A percentile compares a stretch with the other conserved stretches of the same genome.
Conservation (phyloP, 2,888 invertebrate species). For the Heliconius ismenius region DNA sequence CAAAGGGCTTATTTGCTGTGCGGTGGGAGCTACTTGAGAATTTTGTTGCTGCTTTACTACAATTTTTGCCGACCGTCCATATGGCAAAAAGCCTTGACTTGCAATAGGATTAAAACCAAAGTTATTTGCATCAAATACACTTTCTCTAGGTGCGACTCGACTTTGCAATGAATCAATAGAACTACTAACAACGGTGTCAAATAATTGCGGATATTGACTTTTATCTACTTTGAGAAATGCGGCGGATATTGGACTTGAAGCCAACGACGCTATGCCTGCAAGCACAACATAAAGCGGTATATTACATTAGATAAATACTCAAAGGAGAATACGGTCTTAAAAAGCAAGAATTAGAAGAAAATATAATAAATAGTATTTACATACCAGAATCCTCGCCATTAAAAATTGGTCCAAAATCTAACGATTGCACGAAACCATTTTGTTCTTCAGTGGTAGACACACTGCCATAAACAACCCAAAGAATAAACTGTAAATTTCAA, state of each 20-base stretch:
- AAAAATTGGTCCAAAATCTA: conserved; percentile 82
- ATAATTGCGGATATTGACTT: conserved; percentile 72
- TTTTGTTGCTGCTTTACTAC: conserved; percentile 56
- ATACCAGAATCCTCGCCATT: conserved; percentile 68
- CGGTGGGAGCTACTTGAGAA: conserved; percentile 50
- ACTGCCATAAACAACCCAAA: conserved; percentile 71
- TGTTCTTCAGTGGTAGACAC: conserved; percentile 62
- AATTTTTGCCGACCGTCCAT: conserved; percentile 63
- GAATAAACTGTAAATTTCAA: conserved; percentile 68
- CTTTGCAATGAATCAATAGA: conserved; percentile 74
- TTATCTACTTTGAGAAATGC: conserved; percentile 75
- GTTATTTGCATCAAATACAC: conserved; percentile 68
- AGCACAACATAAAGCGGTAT: conserved; percentile 47
- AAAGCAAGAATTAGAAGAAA: background rate
- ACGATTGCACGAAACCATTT: conserved; percentile 76
- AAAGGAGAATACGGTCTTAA: conserved; percentile 22
- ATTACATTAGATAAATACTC: conserved; percentile 12
- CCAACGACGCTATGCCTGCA: conserved; percentile 75
- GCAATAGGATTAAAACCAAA: conserved; percentile 78
- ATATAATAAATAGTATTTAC: conserved; percentile 25
- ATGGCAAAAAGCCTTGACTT: conserved; percentile 69
- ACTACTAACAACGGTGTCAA: conserved; percentile 77
- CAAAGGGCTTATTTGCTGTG: conserved; percentile 63
- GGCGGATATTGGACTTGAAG: conserved; percentile 72
- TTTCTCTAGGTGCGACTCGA: conserved; percentile 68